Percentiles rank a stretch among this genome's conserved stretches.
These are phyloP conservation scores for Chiroxiphia lanceolata DNA, from an alignment of 2,797 vertebrate species.

Conservation along the genomic window DNA sequence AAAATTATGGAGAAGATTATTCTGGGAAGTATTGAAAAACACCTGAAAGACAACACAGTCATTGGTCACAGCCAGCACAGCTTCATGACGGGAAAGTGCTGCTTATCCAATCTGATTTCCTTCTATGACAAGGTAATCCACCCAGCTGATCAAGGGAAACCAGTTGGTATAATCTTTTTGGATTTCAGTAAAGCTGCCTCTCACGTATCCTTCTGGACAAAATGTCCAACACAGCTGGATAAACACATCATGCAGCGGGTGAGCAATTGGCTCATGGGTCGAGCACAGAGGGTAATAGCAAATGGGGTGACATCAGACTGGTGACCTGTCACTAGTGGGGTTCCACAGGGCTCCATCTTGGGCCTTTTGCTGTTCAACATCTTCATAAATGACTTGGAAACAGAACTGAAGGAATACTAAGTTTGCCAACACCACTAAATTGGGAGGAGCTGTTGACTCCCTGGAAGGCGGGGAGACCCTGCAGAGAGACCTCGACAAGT, in stretches of 20 bases:
- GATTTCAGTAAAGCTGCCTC: no score
- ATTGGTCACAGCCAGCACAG: no score
- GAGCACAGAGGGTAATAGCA: no score
- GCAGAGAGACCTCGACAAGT: background rate
- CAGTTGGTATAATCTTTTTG: no score
- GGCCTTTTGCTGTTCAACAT: background rate
- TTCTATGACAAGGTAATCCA: no score
- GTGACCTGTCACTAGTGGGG: background rate
- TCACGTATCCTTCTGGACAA: no score
- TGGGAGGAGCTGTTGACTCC: background rate
- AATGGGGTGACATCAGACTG: background rate
- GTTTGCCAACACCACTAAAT: background rate
- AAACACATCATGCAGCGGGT: background rate
- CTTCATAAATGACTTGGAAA: background rate
- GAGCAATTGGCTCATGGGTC: fast-evolving
- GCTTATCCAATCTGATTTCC: no score
- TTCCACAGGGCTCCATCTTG: no score
- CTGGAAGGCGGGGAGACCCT: background rate
- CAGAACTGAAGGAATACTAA: background rate
- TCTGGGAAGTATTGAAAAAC: background rate
- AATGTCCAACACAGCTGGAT: no score
- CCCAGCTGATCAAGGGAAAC: no score
- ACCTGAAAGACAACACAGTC: background rate
- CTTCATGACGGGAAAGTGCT: no score
- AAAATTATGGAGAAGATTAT: background rate